phyloP scores from a whole-genome alignment of 2,888 invertebrate genomes.

The Thalpophila matura region DNA sequence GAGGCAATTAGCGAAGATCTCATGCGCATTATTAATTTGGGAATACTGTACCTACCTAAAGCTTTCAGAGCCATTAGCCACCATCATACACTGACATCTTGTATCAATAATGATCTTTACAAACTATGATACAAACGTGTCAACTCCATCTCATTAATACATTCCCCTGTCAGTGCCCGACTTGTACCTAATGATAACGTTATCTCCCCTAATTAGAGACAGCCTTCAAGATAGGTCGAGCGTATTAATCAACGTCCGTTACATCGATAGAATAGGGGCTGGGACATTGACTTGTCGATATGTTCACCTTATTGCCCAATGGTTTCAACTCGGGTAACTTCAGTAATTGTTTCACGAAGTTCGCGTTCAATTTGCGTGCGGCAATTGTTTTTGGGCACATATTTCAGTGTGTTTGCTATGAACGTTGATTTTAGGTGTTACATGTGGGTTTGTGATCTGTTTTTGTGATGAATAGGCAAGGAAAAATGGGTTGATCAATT shows the following conservation, averaged over 20 bases:
- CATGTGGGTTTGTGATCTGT: background rate
- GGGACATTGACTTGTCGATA: constrained; percentile 50
- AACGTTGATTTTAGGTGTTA: background rate
- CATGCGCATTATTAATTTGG: too few relatives aligned
- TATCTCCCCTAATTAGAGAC: constrained; percentile 75
- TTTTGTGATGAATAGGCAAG: background rate
- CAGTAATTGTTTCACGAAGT: constrained; percentile 44
- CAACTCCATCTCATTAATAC: constrained; percentile 37
- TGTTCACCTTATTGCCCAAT: constrained; percentile 51
- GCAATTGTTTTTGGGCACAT: constrained; percentile 25
- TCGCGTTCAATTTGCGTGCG: constrained; percentile 37
- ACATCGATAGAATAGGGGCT: constrained; percentile 69
- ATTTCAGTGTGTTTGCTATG: background rate
- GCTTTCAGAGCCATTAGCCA: background rate
- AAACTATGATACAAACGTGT: constrained; percentile 17
- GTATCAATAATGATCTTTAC: background rate
- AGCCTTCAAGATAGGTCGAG: constrained; percentile 65
- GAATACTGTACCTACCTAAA: too few relatives aligned
- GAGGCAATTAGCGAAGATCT: too few relatives aligned
- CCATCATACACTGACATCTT: constrained; percentile 3
- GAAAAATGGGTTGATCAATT: background rate
- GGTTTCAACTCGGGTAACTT: constrained; percentile 39
- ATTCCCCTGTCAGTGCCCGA: constrained; percentile 38
- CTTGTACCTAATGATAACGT: constrained; percentile 64
- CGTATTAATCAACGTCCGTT: constrained; percentile 81